Evolutionary conservation across 2,888 invertebrate genomes (phyloP), one percentile per base, ranked within the genome.

Genomic region (Epistrophella euchroma): DNA sequence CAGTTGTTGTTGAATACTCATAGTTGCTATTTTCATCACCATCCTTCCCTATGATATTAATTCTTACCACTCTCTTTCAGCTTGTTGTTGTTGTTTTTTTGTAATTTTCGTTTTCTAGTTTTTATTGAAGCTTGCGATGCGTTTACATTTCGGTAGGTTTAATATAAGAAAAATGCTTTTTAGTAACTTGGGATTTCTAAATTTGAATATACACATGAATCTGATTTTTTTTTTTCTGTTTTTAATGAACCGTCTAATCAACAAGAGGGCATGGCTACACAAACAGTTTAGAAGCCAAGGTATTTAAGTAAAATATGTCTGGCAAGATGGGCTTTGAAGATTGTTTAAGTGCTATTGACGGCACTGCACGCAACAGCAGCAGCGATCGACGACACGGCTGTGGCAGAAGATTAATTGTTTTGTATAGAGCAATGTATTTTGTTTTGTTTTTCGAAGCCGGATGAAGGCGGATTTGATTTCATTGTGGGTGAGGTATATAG

Each of bases 1-100:
- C 66, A 81, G 84, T 81, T 76, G 71, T 81, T 76, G 71, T 50
- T 75, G 58, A 11, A 43, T 78, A 73, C 13, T 40, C 6, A 50
- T 70, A 35, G 22, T 37, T 37, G 1, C 47, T 58, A 22, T 64
- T 47, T 37, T 32, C 5, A 40, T 62, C 32, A 32, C 9, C 32
- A 32, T 32, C 7, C 52, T 75, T 45, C 11, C 22, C 25, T 52
- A 7, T 11, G 35, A 17, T 25, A 37, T 17, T 66, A n/a, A 35
- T 62, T 60, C 60, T 81, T 81, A 85, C 81, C 85, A 85, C 76
- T 85, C 85, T 85, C 66, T 62, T 80, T 52, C 9, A 10, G 17
- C 15, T 37, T 43, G 13, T 64, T 74, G 43, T 40, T 71, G 37
- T 32, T 25, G 25, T 25, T 25, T 17, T 37, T 76, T 47, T 50